These are phyloP conservation scores for Mobula hypostoma DNA, from an alignment of 2,113 vertebrate genomes.

Conservation along the genomic window DNA sequence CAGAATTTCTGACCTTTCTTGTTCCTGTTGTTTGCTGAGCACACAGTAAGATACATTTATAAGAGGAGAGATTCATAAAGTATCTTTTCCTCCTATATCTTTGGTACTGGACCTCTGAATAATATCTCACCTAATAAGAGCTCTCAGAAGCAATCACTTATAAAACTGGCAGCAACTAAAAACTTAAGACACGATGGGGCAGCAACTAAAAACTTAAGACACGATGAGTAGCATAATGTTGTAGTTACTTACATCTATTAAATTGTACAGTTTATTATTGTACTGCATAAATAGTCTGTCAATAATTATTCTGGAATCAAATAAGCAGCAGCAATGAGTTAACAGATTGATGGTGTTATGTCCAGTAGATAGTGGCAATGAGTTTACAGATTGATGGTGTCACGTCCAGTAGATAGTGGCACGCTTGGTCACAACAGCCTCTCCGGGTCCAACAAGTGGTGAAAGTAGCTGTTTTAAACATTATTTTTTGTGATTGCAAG, in stretches of 20 bases:
- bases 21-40: neutral
- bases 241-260: neutral
- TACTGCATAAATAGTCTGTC: neutral
- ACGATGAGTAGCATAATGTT: slow-evolving; percentile 18
- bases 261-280: neutral
- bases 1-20: neutral
- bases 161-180: neutral
- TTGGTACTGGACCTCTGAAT: neutral
- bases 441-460: no score
- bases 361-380: no score
- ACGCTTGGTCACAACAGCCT: no score
- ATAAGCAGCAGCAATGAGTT: neutral
- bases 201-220: neutral
- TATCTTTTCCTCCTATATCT: neutral
- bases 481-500: no score
- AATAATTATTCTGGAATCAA: neutral
- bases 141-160: slow-evolving; percentile 9
- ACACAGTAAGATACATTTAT: neutral
- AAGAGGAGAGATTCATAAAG: slow-evolving; percentile 11
- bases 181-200: no score
- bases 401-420: no score
- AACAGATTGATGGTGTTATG: neutral
- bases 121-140: slow-evolving; percentile 1
- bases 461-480: no score
- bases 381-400: no score